phyloP scores from a whole-genome alignment of 2,888 invertebrate genomes.

The Patella depressa region DNA sequence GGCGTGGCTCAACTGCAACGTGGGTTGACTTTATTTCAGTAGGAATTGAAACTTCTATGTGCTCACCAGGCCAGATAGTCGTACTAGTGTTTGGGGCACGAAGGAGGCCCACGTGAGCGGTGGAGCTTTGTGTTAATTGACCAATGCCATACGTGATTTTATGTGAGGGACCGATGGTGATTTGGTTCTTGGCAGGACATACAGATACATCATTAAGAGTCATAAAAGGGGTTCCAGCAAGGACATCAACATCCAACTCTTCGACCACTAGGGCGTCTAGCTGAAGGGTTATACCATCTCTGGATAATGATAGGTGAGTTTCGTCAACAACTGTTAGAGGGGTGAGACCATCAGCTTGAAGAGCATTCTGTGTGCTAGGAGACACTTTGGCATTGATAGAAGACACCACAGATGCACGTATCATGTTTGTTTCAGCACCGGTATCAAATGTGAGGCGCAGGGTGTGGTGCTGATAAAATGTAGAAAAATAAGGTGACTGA shows the following conservation, averaged over 20 bases:
- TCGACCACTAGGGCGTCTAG: not conserved
- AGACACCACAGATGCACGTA: not conserved
- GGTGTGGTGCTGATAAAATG: not conserved
- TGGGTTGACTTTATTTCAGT: too few species aligned
- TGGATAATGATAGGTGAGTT: not conserved
- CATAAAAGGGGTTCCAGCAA: slow-evolving; percentile 4
- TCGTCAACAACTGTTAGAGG: not conserved
- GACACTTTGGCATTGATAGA: not conserved
- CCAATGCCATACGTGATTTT: not conserved
- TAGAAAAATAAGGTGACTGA: not conserved
- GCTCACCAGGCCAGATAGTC: too few species aligned
- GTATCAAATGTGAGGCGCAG: not conserved
- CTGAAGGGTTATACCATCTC: not conserved
- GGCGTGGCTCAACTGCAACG: too few species aligned
- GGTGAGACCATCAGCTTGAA: not conserved
- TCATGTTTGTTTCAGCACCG: not conserved
- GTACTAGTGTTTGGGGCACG: too few species aligned
- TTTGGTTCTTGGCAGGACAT: slow-evolving; percentile 7
- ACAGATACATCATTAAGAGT: not conserved
- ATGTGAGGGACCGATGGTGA: slow-evolving; percentile 22
- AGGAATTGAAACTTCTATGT: too few species aligned
- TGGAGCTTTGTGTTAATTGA: too few species aligned
- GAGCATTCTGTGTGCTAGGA: not conserved
- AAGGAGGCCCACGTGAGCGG: too few species aligned
- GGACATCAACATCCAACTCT: not conserved